Base-by-base conservation (phyloP, 2,888 invertebrate genomes). In the Oxyscelio sp. region DNA sequence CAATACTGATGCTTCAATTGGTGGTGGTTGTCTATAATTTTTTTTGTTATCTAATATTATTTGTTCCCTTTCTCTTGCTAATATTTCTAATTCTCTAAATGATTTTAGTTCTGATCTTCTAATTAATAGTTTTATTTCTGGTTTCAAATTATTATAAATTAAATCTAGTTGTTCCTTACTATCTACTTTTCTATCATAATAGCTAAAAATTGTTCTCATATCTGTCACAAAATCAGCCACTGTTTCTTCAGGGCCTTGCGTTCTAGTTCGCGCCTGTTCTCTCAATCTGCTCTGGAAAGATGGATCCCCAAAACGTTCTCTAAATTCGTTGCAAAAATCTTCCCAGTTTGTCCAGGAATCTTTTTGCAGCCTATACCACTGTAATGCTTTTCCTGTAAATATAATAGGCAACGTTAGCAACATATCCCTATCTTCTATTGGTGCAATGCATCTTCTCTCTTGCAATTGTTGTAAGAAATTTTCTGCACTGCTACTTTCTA, bases 181-280 rank as follows among this genome's bases (percentile, higher is more conserved):
- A 4, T 24, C 2, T 22, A 50, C 38, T 21, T 17, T 24, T 5
- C 40, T 40, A 19, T 52, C 17, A 45, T 40, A 70, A 45, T 70
- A 19, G 13, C 45, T 43, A 45, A 70, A 70, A 9, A 70, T 70
- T 2, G 56, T n/a, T n/a, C n/a, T n/a, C n/a, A n/a, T n/a, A n/a
- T n/a, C n/a, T n/a, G n/a, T n/a, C n/a, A n/a, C n/a, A n/a, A n/a
- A n/a, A n/a, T n/a, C n/a, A n/a, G n/a, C n/a, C n/a, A n/a, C n/a
- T n/a, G n/a, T n/a, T n/a, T 58, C 66, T 24, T 68, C 52, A 24
- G 21, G 24, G 24, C 50, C 50, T 24, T 52, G 50, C 4, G 24
- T 52, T n/a, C 50, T 21, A 24, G 50, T 52, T 8, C 50, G 4
- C 11, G 50, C 50, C 24, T 52, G 50, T 4, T 52, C 50, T 13